Conservation (phyloP, 2,113 vertebrate genomes). For the Coryphaenoides rupestris region DNA sequence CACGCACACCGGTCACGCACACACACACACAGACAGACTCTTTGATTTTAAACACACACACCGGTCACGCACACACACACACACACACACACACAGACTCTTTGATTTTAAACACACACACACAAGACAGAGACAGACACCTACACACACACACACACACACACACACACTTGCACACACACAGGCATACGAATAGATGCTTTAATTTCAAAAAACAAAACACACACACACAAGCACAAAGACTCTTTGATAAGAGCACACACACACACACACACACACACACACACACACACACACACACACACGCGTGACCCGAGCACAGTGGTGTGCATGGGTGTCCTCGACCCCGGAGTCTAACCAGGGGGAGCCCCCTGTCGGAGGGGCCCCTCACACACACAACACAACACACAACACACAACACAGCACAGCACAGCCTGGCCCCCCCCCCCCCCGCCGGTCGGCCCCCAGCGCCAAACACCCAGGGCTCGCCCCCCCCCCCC, state of each 20-base stretch:
- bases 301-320: conserved; percentile 36
- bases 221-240: background rate
- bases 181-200: background rate
- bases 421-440: conserved; percentile 39
- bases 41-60: conserved; percentile 17
- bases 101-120: too few species aligned
- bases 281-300: background rate
- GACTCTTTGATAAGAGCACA: background rate
- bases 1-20: conserved; percentile 5
- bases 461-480: conserved; percentile 35
- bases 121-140: conserved; percentile 33
- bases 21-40: conserved; percentile 11
- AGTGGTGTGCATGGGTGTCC: conserved; percentile 35
- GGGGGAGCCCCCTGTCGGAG: conserved; percentile 54
- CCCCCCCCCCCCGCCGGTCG: conserved; percentile 52
- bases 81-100: conserved; percentile 37
- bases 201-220: too few species aligned
- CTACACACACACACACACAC: conserved; percentile 14
- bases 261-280: too few species aligned
- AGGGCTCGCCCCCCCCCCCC: conserved; percentile 26
- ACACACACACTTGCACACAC: conserved; percentile 1
- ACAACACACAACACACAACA: conserved; percentile 22
- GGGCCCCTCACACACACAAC: conserved; percentile 45
- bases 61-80: too few species aligned
- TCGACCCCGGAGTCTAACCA: conserved; percentile 29